Percentiles rank a stretch among this genome's conserved stretches.
Evolutionary conservation across 2,113 vertebrate genomes (phyloP).

Genomic region (Orycteropus afer): DNA sequence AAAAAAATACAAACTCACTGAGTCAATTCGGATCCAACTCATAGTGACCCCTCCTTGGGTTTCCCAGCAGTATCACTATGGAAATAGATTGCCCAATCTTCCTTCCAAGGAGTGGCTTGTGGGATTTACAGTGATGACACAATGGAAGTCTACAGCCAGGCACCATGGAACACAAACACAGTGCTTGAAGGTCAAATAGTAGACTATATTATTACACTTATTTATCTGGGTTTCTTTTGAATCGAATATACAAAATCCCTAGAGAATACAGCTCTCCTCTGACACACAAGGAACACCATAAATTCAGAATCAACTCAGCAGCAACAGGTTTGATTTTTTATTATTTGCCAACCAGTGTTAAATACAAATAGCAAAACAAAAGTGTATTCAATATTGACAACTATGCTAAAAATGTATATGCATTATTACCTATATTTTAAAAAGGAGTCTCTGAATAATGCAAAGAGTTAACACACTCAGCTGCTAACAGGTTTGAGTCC

Average conservation of each 20-base stretch:
- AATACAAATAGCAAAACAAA: constrained; percentile 10
- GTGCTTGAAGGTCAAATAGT: background rate
- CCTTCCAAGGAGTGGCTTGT: too few relatives aligned
- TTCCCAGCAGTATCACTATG: too few relatives aligned
- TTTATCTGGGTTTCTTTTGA: background rate
- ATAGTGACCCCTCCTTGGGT: too few relatives aligned
- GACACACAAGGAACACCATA: background rate
- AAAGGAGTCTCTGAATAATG: background rate
- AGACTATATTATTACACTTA: background rate
- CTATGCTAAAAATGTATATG: background rate
- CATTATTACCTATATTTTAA: background rate
- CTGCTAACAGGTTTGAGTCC: too few relatives aligned
- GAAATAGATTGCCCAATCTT: too few relatives aligned
- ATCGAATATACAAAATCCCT: background rate
- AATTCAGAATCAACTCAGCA: background rate
- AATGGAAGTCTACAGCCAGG: background rate
- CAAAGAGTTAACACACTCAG: too few relatives aligned
- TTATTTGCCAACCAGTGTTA: background rate
- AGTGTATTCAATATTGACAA: background rate
- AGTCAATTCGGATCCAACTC: too few relatives aligned
- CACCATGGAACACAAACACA: background rate
- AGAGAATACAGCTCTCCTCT: background rate
- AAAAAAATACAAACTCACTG: too few relatives aligned
- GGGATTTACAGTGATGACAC: background rate
- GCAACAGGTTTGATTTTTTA: background rate